Evolutionary conservation across 2,888 invertebrate genomes (phyloP), one percentile per base, ranked within the genome.

Genomic region (Drosophila pseudotakahashii): DNA sequence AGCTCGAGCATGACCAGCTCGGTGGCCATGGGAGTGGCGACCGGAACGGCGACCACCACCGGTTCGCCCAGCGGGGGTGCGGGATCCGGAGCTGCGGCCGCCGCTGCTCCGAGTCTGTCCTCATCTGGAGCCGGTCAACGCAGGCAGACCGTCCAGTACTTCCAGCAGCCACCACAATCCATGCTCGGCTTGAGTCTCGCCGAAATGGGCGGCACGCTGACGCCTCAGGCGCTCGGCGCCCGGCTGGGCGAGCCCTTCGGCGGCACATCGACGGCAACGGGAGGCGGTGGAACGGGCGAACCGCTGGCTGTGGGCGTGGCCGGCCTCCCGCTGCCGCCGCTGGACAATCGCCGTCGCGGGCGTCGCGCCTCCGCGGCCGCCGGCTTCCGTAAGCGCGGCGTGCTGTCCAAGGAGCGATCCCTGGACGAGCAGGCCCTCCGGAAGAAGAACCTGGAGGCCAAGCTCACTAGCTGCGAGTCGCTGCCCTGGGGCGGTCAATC

Each of bases 361-460:
- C 88, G 91, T 36, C 91, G 91, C 75, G 90, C 90, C 78, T 91
- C 91, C 34, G 85, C 90, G 52, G 84, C 89, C 58, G 89, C 90
- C 37, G 89, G 90, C 67, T 91, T 90, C 70, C 83, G 90, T 47
- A 91, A 90, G 73, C 91, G 91, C 62, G 91, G 91, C 66, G 83
- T 91, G 55, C 87, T 90, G 48, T 79, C 66, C 92, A 93, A 88
- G 93, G 92, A 92, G 68, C 89, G 91, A 63, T 92, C 92, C 19
- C 89, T 92, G 14, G 92, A 92, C 75, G 91, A 91, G 76, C 91
- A 91, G 86, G 93, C 76, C 87, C 92, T 81, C 90, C 93, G 78
- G 91, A 93, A 90, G 91, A 93, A 80, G 92, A 93, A 89, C 89
- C 92, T 77, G 92, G 94, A 94, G 93, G 90, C 92, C 92, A 89